Base-by-base conservation (phyloP, 2,797 vertebrate species). In the Catamblyrhynchus diadema region DNA sequence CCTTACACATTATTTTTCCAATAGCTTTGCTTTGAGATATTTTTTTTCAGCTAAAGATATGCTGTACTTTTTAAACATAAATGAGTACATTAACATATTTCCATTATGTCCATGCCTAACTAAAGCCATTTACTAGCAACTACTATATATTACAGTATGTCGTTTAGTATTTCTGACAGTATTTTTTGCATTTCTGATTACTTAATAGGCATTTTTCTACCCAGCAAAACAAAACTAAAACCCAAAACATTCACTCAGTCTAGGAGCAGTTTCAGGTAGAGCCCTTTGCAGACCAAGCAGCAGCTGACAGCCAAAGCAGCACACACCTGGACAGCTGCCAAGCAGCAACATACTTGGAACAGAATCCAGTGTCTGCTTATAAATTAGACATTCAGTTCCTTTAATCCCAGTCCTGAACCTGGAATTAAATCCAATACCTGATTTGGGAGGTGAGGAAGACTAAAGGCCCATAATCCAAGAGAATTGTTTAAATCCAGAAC, bases 211-310 rank as follows among this genome's bases (percentile, higher is more conserved):
- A 16, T 66, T 61, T 73, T 87, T 74, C 32, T 85, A 74, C 19
- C 8, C 12, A 30, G 25, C 4, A 32, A 16, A 32, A 14, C 1
- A 16, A 48, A 65, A 54, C 19, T 50, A 24, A 41, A 23, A 5
- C 4, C 11, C 24, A 25, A 39, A 50, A 10, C 16, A 28, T 24
- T 47, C 14, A 15, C 41, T 77, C 22, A 24, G 24, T n/a, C 19
- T 75, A n/a, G 64, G 61, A 66, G 39, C 56, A n/a, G 66, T 70
- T 88, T 60, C 93, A 96, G 94, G 89, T 94, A 87, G 50, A 92
- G 54, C 3, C 44, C 72, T 67, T 32, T 6, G 3, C 72, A 92
- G 81, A n/a, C 57, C 45, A 39, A 66, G 82, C 88, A 56, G 30
- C 75, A 77, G 65, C 78, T 59, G 44, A 86, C 57, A 83, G 77